Base-by-base conservation (phyloP, 2,113 vertebrate genomes). In the Rhegmatorhina hoffmannsi region DNA sequence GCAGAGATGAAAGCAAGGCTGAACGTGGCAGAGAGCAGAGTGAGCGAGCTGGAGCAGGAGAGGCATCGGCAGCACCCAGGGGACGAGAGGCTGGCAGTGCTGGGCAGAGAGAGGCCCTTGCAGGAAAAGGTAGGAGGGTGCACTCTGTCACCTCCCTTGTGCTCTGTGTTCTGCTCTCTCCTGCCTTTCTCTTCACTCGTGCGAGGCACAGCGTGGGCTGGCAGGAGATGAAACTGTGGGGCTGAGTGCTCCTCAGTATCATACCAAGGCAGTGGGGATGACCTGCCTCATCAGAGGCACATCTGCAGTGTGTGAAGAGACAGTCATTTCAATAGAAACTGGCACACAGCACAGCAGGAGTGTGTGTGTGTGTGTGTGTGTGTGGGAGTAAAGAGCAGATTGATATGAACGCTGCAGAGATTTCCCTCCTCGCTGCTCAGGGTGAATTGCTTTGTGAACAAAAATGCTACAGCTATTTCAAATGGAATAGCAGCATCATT, bases 1-100 rank as follows among this genome's bases (percentile, higher is more conserved):
- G 7, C 94, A 52, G 97, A 98, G 89, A 79, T 98, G 96, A 97
- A 92, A 95, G 64, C 38, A 66, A 98, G 95, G 92, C 92, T 98
- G 82, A 92, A 94, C 0, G 1, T 59, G 18, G 78, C 97, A 0
- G 96, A 97, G 77, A 96, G 78, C 55, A 69, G 29, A 66, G 70
- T 93, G 16, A 9, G 60, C 3, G 31, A 87, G 14, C 83, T 87
- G 72, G 92, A 97, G 77, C 75, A 77, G 70, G 70, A 94, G 84
- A 95, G 6, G 5, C 90, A 40, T 4, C 25, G 1, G 24, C 83
- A 59, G 66, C 62, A 43, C 28, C 49, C 75, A 16, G 76, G 76
- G 28, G 78, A 69, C 15, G 46, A 80, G 47, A 33, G 36, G 4
- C 20, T 36, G n/a, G 26, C 0, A 23, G 67, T 11, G 3, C 56